Percentiles rank a stretch among this genome's conserved stretches.
These are phyloP conservation scores for Carassius auratus DNA, from an alignment of 2,113 vertebrate genomes.

Conservation along the genomic window DNA sequence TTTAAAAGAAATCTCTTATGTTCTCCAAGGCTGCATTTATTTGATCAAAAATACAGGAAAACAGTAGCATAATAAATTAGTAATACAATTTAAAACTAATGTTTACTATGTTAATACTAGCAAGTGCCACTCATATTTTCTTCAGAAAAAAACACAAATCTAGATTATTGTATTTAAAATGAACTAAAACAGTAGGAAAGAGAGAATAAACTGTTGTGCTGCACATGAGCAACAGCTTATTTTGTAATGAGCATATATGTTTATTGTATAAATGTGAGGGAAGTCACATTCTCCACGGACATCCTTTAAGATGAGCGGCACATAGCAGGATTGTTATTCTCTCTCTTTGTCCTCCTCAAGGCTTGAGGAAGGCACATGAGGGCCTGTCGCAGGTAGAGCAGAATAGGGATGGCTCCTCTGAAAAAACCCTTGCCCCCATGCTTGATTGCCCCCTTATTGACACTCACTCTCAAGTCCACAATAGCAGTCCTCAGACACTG, in stretches of 20 bases:
- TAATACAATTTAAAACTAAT: too few relatives aligned
- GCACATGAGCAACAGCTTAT: background rate
- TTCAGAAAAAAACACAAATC: background rate
- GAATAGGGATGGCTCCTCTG: conserved; percentile 79
- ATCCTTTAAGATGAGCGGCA: conserved; percentile 95
- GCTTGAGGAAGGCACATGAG: conserved; percentile 59
- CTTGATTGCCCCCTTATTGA: conserved; percentile 97
- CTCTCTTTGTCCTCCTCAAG: conserved; percentile 77
- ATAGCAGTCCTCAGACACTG: conserved; percentile 89
- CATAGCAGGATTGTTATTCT: conserved; percentile 97
- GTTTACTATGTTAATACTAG: too few relatives aligned
- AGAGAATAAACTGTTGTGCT: background rate
- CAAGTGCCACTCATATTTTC: too few relatives aligned
- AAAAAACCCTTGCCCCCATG: conserved; percentile 94
- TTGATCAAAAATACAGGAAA: too few relatives aligned
- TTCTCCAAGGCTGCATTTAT: too few relatives aligned
- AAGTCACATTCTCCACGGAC: conserved; percentile 92
- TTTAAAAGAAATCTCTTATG: too few relatives aligned
- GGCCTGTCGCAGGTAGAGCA: conserved; percentile 87
- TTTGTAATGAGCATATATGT: conserved; percentile 28
- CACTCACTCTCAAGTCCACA: conserved; percentile 90
- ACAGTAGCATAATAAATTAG: too few relatives aligned
- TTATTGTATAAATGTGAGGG: conserved; percentile 70
- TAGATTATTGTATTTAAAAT: background rate
- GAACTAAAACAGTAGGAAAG: background rate